phyloP scores from a whole-genome alignment of 2,888 invertebrate species.

The Dasysyrphus tricinctus region DNA sequence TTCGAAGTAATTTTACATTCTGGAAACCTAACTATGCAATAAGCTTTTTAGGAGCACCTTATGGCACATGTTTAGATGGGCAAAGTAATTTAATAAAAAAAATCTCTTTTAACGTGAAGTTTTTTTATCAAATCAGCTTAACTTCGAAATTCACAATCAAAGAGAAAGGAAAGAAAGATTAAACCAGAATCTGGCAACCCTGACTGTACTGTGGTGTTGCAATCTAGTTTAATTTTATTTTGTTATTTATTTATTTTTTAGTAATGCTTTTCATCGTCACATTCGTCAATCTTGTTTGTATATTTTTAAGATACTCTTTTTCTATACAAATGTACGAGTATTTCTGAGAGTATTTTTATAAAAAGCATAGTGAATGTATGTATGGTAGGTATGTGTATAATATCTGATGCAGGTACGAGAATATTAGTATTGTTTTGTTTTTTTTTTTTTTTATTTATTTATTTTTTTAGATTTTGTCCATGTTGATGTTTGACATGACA shows the following conservation, averaged over 20 bases:
- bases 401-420: neutral
- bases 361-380: neutral
- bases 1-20: too few species aligned
- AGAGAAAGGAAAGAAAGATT: too few species aligned
- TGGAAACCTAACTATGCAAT: too few species aligned
- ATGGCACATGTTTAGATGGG: too few species aligned
- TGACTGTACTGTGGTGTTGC: conserved; percentile 25
- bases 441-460: neutral
- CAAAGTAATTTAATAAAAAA: too few species aligned
- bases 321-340: conserved; percentile 61
- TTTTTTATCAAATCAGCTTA: too few species aligned
- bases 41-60: too few species aligned
- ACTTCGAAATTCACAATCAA: too few species aligned
- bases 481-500: conserved; percentile 48
- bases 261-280: conserved; percentile 26
- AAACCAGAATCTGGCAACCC: neutral
- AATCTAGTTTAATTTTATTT: conserved; percentile 45
- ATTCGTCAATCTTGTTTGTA: conserved; percentile 40
- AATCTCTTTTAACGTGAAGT: too few species aligned
- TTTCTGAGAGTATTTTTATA: conserved; percentile 20
- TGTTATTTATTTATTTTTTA: conserved; percentile 34
- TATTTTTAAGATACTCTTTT: conserved; percentile 45
- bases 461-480: neutral
- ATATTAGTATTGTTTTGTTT: conserved; percentile 7
- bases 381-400: neutral